These are phyloP conservation scores for Cryptocephalus primarius DNA, from an alignment of 2,888 invertebrate genomes.

Conservation along the genomic window DNA sequence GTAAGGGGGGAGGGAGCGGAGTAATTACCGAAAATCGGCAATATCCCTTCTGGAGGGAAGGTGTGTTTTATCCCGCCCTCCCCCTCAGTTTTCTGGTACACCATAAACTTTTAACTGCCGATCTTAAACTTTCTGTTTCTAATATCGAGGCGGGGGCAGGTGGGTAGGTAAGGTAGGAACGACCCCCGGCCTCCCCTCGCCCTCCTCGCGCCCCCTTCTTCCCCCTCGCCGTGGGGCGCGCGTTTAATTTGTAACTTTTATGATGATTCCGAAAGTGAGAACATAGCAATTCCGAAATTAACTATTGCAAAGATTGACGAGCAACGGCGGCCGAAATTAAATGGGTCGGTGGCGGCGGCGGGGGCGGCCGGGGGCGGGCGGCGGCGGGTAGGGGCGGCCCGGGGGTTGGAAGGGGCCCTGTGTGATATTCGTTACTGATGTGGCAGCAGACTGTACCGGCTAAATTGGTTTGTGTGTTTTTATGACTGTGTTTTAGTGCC, in stretches of 20 bases:
- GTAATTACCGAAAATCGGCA: no score
- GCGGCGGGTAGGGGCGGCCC: constrained; percentile 27
- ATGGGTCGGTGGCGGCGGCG: constrained; percentile 19
- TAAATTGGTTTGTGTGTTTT: constrained; percentile 43
- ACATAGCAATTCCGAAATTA: constrained; percentile 31
- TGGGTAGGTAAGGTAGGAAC: background rate
- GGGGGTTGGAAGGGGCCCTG: background rate
- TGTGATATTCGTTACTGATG: constrained; percentile 7
- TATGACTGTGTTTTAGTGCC: constrained; percentile 41
- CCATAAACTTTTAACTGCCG: constrained; percentile 14
- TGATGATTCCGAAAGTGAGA: constrained; percentile 29
- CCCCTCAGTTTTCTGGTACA: no score
- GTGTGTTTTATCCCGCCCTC: no score
- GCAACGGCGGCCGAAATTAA: constrained; percentile 32
- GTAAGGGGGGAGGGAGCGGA: no score
- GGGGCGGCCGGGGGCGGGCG: constrained; percentile 29
- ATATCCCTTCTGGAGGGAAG: no score
- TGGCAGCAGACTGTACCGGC: constrained; percentile 37
- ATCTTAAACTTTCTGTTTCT: constrained; percentile 13
- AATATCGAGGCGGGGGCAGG: constrained; percentile 6
- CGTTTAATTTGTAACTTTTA: constrained; percentile 27
- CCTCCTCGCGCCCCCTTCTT: no score
- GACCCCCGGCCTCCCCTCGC: no score
- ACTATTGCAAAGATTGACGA: constrained; percentile 35
- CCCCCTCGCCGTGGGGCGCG: background rate